Evolutionary conservation across 2,797 vertebrate genomes (phyloP).

Genomic region (Myotis pilosus): DNA sequence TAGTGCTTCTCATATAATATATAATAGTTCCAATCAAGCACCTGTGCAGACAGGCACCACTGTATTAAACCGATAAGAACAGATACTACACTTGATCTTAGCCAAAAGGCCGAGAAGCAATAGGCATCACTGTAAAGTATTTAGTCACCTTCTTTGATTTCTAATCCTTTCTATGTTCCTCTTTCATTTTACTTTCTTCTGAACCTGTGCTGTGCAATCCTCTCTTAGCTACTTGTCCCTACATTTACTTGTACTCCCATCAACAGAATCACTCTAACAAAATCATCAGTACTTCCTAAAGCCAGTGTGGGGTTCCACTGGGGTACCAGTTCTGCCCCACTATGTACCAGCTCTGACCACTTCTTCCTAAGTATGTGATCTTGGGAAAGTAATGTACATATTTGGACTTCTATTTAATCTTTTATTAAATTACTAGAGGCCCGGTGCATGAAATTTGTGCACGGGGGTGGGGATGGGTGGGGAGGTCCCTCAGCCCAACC

Average conservation of each 20-base stretch:
- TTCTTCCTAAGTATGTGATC: not conserved
- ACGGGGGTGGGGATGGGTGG: too few relatives aligned
- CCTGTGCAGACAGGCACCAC: not conserved
- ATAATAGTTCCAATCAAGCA: not conserved
- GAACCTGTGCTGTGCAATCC: not conserved
- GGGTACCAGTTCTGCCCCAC: too few relatives aligned
- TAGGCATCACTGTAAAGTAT: not conserved
- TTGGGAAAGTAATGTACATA: not conserved
- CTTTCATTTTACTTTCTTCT: not conserved
- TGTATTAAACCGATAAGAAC: too few relatives aligned
- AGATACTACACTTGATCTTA: too few relatives aligned
- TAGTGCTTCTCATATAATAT: not conserved
- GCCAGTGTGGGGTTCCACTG: not conserved
- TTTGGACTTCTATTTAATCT: not conserved
- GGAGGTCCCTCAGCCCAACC: too few relatives aligned
- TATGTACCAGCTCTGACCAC: not conserved
- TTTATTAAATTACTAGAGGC: not conserved
- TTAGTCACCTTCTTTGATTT: not conserved
- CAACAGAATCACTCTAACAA: not conserved
- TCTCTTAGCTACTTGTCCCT: not conserved
- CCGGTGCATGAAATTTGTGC: too few relatives aligned
- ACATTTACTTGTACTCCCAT: not conserved
- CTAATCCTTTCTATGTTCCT: not conserved
- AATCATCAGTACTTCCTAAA: not conserved
- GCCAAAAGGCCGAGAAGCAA: too few relatives aligned